Conservation (phyloP, 2,888 invertebrate genomes). For the Zeuzera pyrina region DNA sequence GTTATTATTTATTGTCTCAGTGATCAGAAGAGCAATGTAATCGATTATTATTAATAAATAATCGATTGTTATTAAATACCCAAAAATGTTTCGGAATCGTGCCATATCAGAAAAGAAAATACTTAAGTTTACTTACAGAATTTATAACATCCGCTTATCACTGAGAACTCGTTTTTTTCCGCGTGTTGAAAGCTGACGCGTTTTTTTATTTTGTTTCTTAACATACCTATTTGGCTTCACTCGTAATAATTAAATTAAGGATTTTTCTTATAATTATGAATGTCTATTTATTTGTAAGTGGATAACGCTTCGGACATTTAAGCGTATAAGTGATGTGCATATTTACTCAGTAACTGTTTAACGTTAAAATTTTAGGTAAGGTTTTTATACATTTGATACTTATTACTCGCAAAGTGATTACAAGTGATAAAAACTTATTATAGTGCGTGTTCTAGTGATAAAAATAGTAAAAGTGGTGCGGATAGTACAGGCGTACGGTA, state of each 20-base stretch:
- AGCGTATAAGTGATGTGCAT: conserved; percentile 56
- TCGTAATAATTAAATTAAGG: conserved; percentile 50
- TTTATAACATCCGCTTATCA: conserved; percentile 38
- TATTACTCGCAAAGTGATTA: conserved; percentile 69
- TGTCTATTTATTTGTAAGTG: conserved; percentile 65
- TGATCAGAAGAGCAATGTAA: conserved; percentile 38
- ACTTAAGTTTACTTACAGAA: conserved; percentile 15
- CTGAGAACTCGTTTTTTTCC: too few species aligned
- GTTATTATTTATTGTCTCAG: conserved; percentile 27
- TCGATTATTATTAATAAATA: conserved; percentile 18
- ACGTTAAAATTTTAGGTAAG: conserved; percentile 55
- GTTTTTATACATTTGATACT: conserved; percentile 71
- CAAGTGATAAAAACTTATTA: conserved; percentile 61
- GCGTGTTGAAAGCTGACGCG: too few species aligned
- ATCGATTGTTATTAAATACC: conserved; percentile 11
- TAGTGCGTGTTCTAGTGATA: conserved; percentile 56
- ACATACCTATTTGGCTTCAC: conserved; percentile 34
- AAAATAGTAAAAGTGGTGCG: conserved; percentile 62
- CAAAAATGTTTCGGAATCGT: conserved; percentile 34
- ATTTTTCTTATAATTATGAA: conserved; percentile 54
- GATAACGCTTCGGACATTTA: conserved; percentile 53
- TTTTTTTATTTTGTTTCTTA: conserved; percentile 29
- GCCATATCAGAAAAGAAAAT: conserved; percentile 40
- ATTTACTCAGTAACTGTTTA: conserved; percentile 60
- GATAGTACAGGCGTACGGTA: conserved; percentile 37